Evolutionary conservation across 2,113 vertebrate species (phyloP).

Genomic region (Hystrix brachyura): DNA sequence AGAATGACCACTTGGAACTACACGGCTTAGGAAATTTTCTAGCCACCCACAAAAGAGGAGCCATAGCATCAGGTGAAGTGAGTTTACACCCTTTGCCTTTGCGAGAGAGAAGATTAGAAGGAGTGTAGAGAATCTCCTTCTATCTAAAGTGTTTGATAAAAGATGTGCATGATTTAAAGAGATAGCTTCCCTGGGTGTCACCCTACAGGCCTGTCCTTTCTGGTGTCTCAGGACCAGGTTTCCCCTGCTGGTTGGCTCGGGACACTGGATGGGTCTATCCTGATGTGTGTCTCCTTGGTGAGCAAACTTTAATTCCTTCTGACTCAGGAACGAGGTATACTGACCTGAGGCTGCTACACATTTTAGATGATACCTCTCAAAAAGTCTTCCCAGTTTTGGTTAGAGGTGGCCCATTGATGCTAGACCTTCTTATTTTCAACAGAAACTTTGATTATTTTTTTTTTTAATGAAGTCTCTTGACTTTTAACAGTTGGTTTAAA

Average conservation of each 20-base stretch:
- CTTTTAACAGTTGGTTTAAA: constrained; percentile 48
- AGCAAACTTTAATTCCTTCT: neutral
- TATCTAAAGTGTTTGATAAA: neutral
- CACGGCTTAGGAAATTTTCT: neutral
- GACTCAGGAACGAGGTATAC: neutral
- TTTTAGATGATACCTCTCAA: neutral
- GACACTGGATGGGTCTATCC: neutral
- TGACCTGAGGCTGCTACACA: neutral
- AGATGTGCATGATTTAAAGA: neutral
- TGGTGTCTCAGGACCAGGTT: neutral
- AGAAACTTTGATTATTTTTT: neutral
- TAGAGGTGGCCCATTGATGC: neutral
- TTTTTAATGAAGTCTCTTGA: neutral
- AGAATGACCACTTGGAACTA: neutral
- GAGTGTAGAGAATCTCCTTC: neutral
- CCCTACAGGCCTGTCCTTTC: neutral
- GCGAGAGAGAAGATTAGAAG: neutral
- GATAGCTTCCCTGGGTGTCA: neutral
- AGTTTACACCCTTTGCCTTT: neutral
- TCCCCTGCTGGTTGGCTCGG: neutral
- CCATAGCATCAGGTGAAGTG: neutral
- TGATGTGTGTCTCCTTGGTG: neutral
- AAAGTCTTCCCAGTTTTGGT: neutral
- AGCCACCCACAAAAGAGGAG: neutral
- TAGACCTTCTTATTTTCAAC: neutral